These are phyloP conservation scores for Megaceryle maxima DNA, from an alignment of 2,113 vertebrate species.

Conservation along the genomic window DNA sequence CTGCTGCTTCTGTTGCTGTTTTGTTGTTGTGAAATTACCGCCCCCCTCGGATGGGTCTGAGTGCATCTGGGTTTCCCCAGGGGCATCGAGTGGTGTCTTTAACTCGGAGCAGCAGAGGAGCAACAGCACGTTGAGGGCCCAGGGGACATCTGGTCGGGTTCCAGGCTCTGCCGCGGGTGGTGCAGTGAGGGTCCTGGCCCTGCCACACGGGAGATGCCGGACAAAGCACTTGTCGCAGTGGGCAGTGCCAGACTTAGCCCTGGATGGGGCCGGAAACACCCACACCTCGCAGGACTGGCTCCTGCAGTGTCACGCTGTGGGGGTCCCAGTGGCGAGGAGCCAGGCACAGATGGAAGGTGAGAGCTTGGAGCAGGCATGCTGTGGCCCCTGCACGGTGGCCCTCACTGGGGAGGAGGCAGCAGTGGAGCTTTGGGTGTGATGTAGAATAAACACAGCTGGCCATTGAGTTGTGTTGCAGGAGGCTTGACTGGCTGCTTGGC, in stretches of 20 bases:
- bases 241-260: not conserved
- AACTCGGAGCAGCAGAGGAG: not conserved
- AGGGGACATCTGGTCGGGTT: fast-evolving
- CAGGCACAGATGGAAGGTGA: fast-evolving
- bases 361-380: not conserved
- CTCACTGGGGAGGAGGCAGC: not conserved
- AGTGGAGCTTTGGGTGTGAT: not conserved
- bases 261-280: not conserved
- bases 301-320: fast-evolving
- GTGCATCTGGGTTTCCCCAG: not conserved
- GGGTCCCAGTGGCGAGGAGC: fast-evolving
- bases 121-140: not conserved
- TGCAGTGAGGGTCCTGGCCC: not conserved
- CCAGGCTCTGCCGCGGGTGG: not conserved
- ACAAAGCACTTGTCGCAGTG: fast-evolving
- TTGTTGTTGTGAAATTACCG: too few species aligned
- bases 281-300: fast-evolving
- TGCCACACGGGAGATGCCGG: fast-evolving
- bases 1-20: too few species aligned
- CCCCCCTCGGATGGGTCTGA: not conserved
- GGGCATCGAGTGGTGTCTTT: not conserved
- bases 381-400: not conserved
- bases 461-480: not conserved
- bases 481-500: fast-evolving
- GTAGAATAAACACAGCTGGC: not conserved